Base-by-base conservation (phyloP, 1,140 invertebrate species). In the Caenorhabditis briggsae region DNA sequence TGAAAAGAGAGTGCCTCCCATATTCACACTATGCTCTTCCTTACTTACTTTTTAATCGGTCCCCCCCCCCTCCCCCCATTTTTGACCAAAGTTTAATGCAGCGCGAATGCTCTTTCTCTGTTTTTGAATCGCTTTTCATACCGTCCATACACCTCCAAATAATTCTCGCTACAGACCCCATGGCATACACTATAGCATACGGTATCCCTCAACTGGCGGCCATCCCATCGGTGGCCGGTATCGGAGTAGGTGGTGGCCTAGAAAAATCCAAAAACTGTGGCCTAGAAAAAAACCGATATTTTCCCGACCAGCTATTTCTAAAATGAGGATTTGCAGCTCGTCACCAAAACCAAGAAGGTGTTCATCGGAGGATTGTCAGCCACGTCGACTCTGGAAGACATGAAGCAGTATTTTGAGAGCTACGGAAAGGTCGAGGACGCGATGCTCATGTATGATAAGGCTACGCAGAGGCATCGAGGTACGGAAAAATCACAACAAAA, bases 361-460 rank as follows among this genome's bases (percentile, higher is more conserved):
- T 99, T 99, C 94, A 97, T 99, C 93, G 98, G 98, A 91, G 98
- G 98, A 92, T 95, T 99, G 91, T 98, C 97, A 91, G 97, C 97
- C 91, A 97, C 97, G 91, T 99, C 97, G 92, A 99, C 97, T 92
- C 95, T 99, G 92, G 98, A 99, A 94, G 98, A 99, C 94, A 97
- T 99, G 93, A 98, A 98, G 95, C 97, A 96, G 94, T 99, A 99
- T 94, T 99, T 99, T 94, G 96, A 97, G 94, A 96, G 98, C 94
- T 99, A 98, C 94, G 98, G 98, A 94, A 96, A 96, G 95, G 97
- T 99, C 93, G 97, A 99, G 94, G 98, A 99, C 93, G 97, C 97
- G 88, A 98, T 99, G 97, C 95, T 99, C 92, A 99, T 99, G 98
- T 99, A 98, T 94, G 98, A 99, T 94, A 99, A 99, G 95, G 96